Conservation (phyloP, 2,888 invertebrate genomes). For the Empis stercorea region DNA sequence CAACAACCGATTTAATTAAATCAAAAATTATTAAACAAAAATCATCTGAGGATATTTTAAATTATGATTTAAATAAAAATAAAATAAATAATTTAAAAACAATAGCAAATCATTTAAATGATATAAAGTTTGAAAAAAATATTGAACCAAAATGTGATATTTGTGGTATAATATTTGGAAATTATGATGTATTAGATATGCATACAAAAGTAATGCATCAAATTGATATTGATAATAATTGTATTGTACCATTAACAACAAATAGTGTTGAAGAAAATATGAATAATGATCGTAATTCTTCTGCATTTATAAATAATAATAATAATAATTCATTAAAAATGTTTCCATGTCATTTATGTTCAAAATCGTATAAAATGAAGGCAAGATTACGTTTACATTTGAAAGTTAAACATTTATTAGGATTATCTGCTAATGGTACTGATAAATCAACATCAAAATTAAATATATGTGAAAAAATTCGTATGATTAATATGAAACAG, state of each 20-base stretch:
- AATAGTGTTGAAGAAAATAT: not conserved
- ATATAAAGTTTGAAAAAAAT: too few species aligned
- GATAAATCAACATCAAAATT: constrained; percentile 18
- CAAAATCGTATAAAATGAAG: constrained; percentile 68
- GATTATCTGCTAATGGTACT: constrained; percentile 13
- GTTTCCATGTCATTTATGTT: constrained; percentile 63
- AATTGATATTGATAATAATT: constrained; percentile 20
- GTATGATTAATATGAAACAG: not conserved
- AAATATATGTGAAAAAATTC: constrained; percentile 7
- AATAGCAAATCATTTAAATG: too few species aligned
- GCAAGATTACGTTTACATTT: constrained; percentile 72
- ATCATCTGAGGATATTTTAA: too few species aligned
- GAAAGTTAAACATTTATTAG: constrained; percentile 55
- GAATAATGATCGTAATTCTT: constrained; percentile 19
- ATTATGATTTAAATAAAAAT: too few species aligned
- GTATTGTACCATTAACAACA: not conserved
- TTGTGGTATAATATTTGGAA: constrained; percentile 59
- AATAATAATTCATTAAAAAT: constrained; percentile 23
- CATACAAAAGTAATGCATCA: constrained; percentile 60
- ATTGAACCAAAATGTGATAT: constrained; percentile 43
- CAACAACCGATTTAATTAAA: constrained; percentile 3
- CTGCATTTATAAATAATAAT: constrained; percentile 12
- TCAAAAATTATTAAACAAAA: not conserved
- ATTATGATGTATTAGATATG: constrained; percentile 55
- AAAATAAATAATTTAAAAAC: too few species aligned